Evolutionary conservation across 2,888 invertebrate genomes (phyloP).

Genomic region (Ennomos erosarius): DNA sequence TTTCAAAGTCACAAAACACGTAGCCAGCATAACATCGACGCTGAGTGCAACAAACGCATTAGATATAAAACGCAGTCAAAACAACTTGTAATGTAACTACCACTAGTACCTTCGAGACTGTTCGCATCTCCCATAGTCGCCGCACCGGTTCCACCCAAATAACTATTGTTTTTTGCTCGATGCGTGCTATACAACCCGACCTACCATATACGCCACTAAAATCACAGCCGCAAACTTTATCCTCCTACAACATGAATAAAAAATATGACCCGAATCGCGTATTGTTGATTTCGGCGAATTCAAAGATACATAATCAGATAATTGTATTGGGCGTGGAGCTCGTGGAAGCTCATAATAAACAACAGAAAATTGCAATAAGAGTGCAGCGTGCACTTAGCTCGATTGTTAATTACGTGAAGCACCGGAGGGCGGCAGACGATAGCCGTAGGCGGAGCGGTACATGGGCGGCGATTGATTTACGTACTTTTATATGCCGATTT

Average conservation of each 20-base stretch:
- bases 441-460: constrained; percentile 49
- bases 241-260: constrained; percentile 18
- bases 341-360: constrained; percentile 31
- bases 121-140: constrained; percentile 2
- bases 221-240: constrained; percentile 22
- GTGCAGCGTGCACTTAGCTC: constrained; percentile 44
- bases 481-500: constrained; percentile 53
- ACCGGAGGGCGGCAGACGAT: constrained; percentile 53
- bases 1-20: no score
- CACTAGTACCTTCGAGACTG: constrained; percentile 25
- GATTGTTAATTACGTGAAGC: constrained; percentile 57
- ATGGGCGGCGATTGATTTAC: constrained; percentile 56
- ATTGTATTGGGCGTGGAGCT: constrained; percentile 34
- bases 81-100: constrained; percentile 33
- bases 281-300: constrained; percentile 38
- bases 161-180: constrained; percentile 50
- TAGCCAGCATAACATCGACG: constrained; percentile 8
- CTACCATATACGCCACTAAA: constrained; percentile 19
- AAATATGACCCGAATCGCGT: constrained; percentile 22
- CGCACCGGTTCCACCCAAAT: constrained; percentile 45
- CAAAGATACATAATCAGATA: constrained; percentile 39
- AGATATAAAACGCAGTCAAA: constrained; percentile 36
- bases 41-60: constrained; percentile 26
- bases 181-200: constrained; percentile 30
- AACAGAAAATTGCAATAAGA: constrained; percentile 40